Base-by-base conservation (phyloP, 2,113 vertebrate genomes). In the Edolisoma coerulescens region DNA sequence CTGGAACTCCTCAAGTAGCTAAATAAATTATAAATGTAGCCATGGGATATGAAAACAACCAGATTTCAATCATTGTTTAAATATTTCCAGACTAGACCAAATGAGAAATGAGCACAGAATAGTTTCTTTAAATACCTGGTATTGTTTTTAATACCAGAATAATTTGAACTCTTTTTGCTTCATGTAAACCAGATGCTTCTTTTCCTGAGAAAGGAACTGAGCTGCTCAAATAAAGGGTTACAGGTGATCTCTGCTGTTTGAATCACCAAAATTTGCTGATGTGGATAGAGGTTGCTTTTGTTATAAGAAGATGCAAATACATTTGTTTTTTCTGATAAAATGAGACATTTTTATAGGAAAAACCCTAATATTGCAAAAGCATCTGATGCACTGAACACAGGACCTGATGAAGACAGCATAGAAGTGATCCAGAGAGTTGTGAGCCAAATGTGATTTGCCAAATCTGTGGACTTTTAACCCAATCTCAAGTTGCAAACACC, bases 181-280 rank as follows among this genome's bases (percentile, higher is more conserved):
- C 0, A 0, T 23, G 22, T 17, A 81, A 84, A 59, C 37, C 52
- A 87, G 65, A 8, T 1, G 2, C 35, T 83, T 42, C 26, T 83
- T 67, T 41, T 74, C 56, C 33, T 68, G 54, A 83, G 30, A 44
- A 56, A 87, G 39, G 41, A 76, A 64, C 14, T 32, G 15, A 39
- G 15, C 14, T 59, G 64, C 49, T 82, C 41, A 45, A 33, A 14
- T 11, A 4, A 37, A 61, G 23, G 3, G 6, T 50, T 69, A 24
- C 2, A 14, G 42, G 42, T 83, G 74, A 33, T 44, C 23, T 57
- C 77, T 70, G 53, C 57, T 64, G 16, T 42, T 52, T 57, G 50
- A 65, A 42, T 61, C 30, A n/a, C 5, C 27, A 35, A 1, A 22
- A 44, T 35, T 12, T 50, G 24, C 63, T 61, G n/a, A 50, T 42